Evolutionary conservation across 2,888 invertebrate species (phyloP).

Genomic region (Nysson spinosus): DNA sequence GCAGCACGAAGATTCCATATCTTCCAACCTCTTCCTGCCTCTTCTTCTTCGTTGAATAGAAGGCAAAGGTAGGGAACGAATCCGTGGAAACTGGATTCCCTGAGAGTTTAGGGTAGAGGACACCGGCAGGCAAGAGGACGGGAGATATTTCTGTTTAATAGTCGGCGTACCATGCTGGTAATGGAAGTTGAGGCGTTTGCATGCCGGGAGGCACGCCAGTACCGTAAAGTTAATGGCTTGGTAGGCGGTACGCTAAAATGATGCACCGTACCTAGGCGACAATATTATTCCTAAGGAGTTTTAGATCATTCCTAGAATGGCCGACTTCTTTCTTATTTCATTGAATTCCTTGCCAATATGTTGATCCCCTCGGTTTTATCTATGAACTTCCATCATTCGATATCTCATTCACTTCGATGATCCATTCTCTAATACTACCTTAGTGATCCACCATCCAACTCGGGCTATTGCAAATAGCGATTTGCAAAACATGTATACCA

Average conservation of each 20-base stretch:
- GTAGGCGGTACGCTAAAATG: conserved; percentile 55
- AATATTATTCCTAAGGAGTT: conserved; percentile 39
- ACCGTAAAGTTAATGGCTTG: conserved; percentile 57
- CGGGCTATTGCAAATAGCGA: too few relatives aligned
- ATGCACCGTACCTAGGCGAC: conserved; percentile 46
- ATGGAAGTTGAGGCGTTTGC: conserved; percentile 64
- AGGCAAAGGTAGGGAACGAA: conserved; percentile 15
- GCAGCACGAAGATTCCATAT: conserved; percentile 6
- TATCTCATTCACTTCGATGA: too few relatives aligned
- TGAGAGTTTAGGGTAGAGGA: conserved; percentile 27
- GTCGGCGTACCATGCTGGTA: conserved; percentile 56
- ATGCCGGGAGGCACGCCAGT: conserved; percentile 55
- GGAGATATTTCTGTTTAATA: conserved; percentile 67
- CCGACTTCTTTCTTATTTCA: too few relatives aligned
- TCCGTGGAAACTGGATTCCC: conserved; percentile 35
- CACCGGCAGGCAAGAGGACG: conserved; percentile 27
- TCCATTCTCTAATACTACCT: too few relatives aligned
- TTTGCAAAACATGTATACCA: conserved; percentile 18
- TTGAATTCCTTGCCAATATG: too few relatives aligned
- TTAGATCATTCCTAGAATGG: too few relatives aligned
- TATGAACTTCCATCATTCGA: too few relatives aligned
- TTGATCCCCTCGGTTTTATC: too few relatives aligned
- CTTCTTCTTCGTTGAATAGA: conserved; percentile 10
- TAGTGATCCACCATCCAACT: too few relatives aligned
- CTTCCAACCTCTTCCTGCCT: neutral